These are phyloP conservation scores for Ellobium chinense DNA, from an alignment of 2,888 invertebrate genomes.

Conservation along the genomic window DNA sequence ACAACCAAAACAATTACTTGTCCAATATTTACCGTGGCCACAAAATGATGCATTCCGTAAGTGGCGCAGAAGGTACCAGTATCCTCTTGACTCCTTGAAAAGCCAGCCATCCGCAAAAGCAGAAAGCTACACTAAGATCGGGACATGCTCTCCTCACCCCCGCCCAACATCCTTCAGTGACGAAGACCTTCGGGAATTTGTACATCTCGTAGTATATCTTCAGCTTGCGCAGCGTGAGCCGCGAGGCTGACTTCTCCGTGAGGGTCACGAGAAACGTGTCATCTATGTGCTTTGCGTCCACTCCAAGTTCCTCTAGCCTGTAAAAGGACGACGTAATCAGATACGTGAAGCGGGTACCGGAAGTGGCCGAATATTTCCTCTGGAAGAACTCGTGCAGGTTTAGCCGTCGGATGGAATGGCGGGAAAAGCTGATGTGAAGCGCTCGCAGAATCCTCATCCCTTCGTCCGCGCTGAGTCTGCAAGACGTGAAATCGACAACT, in stretches of 20 bases:
- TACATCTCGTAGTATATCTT: background rate
- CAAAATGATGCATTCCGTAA: background rate
- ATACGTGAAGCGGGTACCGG: background rate
- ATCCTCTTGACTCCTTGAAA: background rate
- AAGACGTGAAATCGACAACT: background rate
- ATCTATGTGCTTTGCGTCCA: background rate
- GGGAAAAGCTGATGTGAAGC: background rate
- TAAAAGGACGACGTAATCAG: background rate
- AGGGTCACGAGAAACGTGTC: background rate
- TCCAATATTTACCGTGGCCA: background rate
- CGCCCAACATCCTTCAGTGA: background rate
- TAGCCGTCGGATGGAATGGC: background rate
- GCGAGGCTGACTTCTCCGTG: background rate
- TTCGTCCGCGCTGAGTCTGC: background rate
- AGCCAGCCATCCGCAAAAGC: background rate
- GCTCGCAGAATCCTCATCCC: conserved; percentile 6
- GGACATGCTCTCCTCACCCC: background rate
- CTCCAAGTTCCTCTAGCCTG: background rate
- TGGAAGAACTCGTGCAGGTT: background rate
- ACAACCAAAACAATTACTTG: too few species aligned
- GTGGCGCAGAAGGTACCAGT: background rate
- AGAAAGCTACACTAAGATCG: background rate
- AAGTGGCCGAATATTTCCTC: background rate
- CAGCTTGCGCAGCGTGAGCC: background rate
- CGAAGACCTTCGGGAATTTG: background rate